Percentiles rank a stretch among this genome's conserved stretches.
Conservation (phyloP, 35 echinoderm and acorn worm genomes). For the Anneissia japonica region DNA sequence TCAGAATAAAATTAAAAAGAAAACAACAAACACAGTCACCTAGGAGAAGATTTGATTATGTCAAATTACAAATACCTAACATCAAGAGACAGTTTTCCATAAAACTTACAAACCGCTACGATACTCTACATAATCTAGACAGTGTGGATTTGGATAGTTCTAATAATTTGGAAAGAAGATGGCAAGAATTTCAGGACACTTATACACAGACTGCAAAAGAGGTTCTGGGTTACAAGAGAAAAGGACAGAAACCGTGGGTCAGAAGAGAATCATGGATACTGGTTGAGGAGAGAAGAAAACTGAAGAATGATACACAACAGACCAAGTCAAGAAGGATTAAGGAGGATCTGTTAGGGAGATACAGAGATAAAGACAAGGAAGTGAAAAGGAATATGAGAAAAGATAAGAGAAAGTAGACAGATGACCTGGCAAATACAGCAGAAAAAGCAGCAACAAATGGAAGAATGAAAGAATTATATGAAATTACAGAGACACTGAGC, state of each 20-base stretch:
- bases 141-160: too few relatives aligned
- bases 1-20: constrained; percentile 27
- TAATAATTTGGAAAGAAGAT: too few relatives aligned
- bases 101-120: constrained; percentile 21
- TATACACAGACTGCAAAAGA: constrained; percentile 21
- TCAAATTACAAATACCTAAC: constrained; percentile 3
- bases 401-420: not conserved
- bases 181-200: too few relatives aligned
- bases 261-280: not conserved
- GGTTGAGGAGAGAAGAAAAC: constrained; percentile 14
- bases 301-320: not conserved
- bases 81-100: not conserved
- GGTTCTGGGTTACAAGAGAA: constrained; percentile 26
- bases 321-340: constrained; percentile 29
- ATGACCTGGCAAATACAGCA: not conserved
- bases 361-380: constrained; percentile 2
- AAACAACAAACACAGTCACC: not conserved
- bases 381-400: not conserved
- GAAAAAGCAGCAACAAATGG: not conserved
- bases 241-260: constrained; percentile 23
- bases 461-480: constrained; percentile 16
- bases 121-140: too few relatives aligned
- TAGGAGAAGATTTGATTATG: constrained; percentile 16
- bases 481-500: constrained; percentile 11
- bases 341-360: not conserved